Percentiles rank a stretch among this genome's conserved stretches.
These are phyloP conservation scores for Brachynemurus nebulosus DNA, from an alignment of 2,888 invertebrate species.

Conservation along the genomic window DNA sequence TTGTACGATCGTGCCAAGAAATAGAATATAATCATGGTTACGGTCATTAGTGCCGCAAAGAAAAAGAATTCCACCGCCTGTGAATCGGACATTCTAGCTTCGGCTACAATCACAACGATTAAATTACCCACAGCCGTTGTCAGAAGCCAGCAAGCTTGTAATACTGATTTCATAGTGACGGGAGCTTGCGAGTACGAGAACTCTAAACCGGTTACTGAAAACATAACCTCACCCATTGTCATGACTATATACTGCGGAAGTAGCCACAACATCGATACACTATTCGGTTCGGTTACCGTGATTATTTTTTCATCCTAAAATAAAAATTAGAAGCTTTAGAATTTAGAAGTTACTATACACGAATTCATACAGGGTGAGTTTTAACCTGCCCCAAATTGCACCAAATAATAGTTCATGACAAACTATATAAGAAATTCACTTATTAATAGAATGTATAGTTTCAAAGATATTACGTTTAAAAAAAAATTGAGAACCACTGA, in stretches of 20 bases:
- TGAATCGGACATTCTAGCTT: constrained; percentile 56
- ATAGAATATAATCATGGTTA: constrained; percentile 70
- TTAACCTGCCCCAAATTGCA: no score
- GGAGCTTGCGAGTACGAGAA: constrained; percentile 95
- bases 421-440: no score
- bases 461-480: no score
- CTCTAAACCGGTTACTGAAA: constrained; percentile 88
- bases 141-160: constrained; percentile 84
- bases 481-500: no score
- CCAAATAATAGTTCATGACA: no score
- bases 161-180: constrained; percentile 81
- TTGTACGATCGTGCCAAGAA: constrained; percentile 68
- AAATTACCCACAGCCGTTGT: constrained; percentile 90
- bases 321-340: no score
- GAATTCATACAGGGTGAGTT: no score
- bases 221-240: constrained; percentile 89
- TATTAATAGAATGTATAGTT: no score
- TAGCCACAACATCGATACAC: constrained; percentile 67
- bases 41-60: constrained; percentile 73
- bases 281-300: background rate
- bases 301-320: background rate
- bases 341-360: no score
- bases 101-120: constrained; percentile 79
- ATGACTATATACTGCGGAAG: constrained; percentile 88
- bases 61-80: constrained; percentile 79